These are phyloP conservation scores for Sapayoa aenigma DNA, from an alignment of 2,113 vertebrate species.

Conservation along the genomic window DNA sequence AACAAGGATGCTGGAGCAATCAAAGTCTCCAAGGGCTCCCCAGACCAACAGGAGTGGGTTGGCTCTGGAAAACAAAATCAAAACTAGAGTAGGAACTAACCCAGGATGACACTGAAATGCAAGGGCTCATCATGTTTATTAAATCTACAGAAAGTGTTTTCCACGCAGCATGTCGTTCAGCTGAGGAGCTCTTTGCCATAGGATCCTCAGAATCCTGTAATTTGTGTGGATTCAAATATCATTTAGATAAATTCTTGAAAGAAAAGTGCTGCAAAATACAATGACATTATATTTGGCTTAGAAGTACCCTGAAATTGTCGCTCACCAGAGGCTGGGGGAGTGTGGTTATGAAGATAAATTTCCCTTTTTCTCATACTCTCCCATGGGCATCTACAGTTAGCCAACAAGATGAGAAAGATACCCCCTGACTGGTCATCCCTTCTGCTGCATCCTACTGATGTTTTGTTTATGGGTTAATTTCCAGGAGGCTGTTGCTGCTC, in stretches of 20 bases:
- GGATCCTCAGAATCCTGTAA: rapidly evolving
- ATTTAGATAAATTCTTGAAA: neutral
- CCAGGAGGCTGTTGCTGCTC: neutral
- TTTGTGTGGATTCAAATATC: neutral
- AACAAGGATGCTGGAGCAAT: neutral
- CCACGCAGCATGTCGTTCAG: neutral
- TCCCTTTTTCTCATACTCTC: neutral
- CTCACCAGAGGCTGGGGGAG: neutral
- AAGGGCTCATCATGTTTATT: neutral
- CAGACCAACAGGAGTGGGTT: neutral
- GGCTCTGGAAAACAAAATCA: neutral
- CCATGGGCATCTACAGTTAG: neutral
- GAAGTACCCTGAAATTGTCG: neutral
- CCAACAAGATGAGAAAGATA: neutral
- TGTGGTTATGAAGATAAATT: neutral
- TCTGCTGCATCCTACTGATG: rapidly evolving
- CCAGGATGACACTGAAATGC: neutral
- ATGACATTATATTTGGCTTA: neutral
- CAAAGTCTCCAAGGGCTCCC: neutral
- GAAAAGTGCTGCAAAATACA: neutral
- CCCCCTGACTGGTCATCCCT: neutral
- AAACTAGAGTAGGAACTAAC: neutral
- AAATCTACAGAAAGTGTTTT: neutral
- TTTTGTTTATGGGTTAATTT: neutral
- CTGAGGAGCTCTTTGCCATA: neutral